Evolutionary conservation across 2,888 invertebrate genomes (phyloP), one percentile per base, ranked within the genome.

Genomic region (Germaria angustata): DNA sequence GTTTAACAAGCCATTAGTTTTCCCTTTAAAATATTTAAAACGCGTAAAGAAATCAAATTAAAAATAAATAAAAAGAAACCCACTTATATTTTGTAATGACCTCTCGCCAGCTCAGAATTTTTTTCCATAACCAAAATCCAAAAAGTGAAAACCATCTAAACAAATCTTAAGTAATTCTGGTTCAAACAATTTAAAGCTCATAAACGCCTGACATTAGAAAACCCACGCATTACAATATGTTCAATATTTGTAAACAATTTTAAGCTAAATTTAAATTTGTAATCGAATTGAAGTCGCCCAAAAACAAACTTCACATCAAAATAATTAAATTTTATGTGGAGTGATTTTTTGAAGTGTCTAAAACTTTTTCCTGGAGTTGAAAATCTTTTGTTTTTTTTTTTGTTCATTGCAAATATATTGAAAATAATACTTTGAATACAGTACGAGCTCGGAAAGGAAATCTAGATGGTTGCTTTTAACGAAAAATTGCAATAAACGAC

Each of bases 71-170:
- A 39, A n/a, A 39, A 7, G 17, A 63, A 44, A 28, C 63, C 44
- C 15, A 63, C 46, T 46, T 44, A 46, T 15, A n/a, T 22, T 59
- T 41, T 24, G 24, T 63, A 44, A 63, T 13, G 17, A 63, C 32
- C 24, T 44, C 39, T 41, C 41, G 6, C 7, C 61, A 61, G 41
- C 28, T 41, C 0, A 41, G 9, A 61, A 61, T 61, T n/a, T 32
- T 17, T 11, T 13, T 7, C 3, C 7, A n/a, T n/a, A 8, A 7
- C 24, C 13, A n/a, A 41, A 39, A 5, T 13, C 3, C 5, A 6
- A n/a, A 32, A 39, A 39, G 8, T 9, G 41, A 8, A 39, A 53
- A 17, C 66, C n/a, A n/a, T n/a, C 15, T n/a, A 34, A 46, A 53
- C 9, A n/a, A 41, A n/a, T 22, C n/a, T 39, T 39, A 41, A 59